Percentiles rank a stretch among this genome's conserved stretches.
Evolutionary conservation across 2,888 invertebrate genomes (phyloP).

Genomic region (Calliopum simillimum): DNA sequence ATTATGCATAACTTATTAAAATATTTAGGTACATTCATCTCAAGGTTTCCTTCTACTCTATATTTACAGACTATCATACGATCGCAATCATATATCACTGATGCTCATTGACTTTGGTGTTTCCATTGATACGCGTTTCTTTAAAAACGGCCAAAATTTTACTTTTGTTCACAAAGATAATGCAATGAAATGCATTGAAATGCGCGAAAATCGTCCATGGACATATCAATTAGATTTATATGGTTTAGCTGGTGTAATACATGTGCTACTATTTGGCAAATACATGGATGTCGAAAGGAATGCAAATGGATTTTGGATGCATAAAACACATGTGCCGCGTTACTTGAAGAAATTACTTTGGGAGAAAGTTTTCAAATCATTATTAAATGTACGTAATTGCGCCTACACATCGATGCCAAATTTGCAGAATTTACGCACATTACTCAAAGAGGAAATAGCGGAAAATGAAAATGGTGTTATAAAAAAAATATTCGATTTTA

Average conservation of each 20-base stretch:
- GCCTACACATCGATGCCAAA: conserved; percentile 75
- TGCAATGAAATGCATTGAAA: conserved; percentile 87
- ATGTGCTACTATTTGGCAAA: conserved; percentile 87
- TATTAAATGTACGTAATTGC: conserved; percentile 86
- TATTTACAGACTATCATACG: conserved; percentile 70
- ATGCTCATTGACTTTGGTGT: conserved; percentile 95
- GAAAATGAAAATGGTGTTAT: conserved; percentile 60
- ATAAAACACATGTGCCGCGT: conserved; percentile 60
- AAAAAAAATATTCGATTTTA: conserved; percentile 62
- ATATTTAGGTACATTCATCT: not conserved
- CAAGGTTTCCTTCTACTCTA: conserved; percentile 61
- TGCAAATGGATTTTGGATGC: conserved; percentile 57
- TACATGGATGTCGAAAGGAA: conserved; percentile 85
- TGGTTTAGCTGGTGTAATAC: conserved; percentile 88
- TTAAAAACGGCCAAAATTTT: conserved; percentile 83
- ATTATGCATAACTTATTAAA: conserved; percentile 64
- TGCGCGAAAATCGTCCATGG: conserved; percentile 92
- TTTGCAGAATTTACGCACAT: conserved; percentile 67
- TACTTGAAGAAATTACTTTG: conserved; percentile 80
- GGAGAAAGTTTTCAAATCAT: conserved; percentile 82
- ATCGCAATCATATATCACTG: conserved; percentile 71
- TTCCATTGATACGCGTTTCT: conserved; percentile 91
- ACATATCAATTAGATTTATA: conserved; percentile 94
- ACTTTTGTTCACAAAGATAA: conserved; percentile 74
- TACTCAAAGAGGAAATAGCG: conserved; percentile 60